Evolutionary conservation across 2,888 invertebrate species (phyloP), one percentile per base, ranked within the genome.

Genomic region (Heliconius erato): DNA sequence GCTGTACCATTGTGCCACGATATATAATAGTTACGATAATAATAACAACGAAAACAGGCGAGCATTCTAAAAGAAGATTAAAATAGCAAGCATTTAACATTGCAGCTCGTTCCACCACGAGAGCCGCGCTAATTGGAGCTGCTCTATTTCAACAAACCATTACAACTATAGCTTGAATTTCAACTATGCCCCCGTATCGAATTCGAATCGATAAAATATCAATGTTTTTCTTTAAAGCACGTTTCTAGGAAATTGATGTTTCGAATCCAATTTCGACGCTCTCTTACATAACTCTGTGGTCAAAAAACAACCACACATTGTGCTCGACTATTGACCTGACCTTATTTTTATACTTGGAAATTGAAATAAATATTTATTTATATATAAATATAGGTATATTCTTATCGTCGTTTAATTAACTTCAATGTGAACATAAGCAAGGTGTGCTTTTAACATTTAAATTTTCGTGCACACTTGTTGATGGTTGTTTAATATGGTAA

Each of bases 201-300:
- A 90, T 93, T 92, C 88, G 86, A 89, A 93, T 93, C 94, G 92
- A 94, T 94, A 92, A 93, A 94, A 91, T 90, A 88, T 87, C 88
- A 83, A 90, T 95, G 95, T 95, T 95, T 94, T 94, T 94, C 92
- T 93, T 90, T 88, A 87, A 91, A 91, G 94, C 95, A 95, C 95
- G 95, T 94, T 95, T 95, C 95, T 94, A 68, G 88, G 95, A 95
- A 95, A 90, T 88, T 89, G 85, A 86, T 86, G 86, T 86, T 84
- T 86, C 86, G 90, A 89, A 91, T 94, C 91, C 90, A 89, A 91
- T 94, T 94, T 90, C 94, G 91, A 90, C 91, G 90, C 90, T 90
- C 90, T 90, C 89, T 95, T 95, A 92, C 94, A 92, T 94, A 95
- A 95, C 93, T 54, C 54, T 89, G 86, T 86, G 87, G 87, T 91